A percentile compares a stretch with the other conserved stretches of the same genome.
Conservation (phyloP, 2,888 invertebrate genomes). For the Perizoma flavofasciatum region DNA sequence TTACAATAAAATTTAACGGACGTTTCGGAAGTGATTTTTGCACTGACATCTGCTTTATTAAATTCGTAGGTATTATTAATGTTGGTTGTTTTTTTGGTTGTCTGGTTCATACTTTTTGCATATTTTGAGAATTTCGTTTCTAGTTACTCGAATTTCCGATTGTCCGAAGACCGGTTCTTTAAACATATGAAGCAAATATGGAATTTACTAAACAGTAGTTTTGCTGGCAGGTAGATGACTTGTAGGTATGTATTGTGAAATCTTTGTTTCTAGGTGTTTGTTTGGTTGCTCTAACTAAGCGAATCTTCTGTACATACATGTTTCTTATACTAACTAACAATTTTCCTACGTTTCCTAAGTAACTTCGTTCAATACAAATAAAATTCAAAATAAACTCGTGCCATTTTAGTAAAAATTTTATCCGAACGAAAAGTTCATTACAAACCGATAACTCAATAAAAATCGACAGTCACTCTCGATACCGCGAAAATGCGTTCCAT, state of each 20-base stretch:
- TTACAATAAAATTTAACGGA: slow-evolving; percentile 45
- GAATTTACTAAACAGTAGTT: too few relatives aligned
- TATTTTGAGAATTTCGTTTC: not conserved
- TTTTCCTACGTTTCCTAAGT: too few relatives aligned
- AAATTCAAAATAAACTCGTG: too few relatives aligned
- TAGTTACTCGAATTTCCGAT: slow-evolving; percentile 12
- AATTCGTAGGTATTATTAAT: slow-evolving; percentile 14
- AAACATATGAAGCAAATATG: not conserved
- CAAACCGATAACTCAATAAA: slow-evolving; percentile 23
- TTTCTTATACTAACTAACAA: too few relatives aligned
- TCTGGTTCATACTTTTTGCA: not conserved
- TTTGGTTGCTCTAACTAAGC: too few relatives aligned
- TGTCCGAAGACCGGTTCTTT: slow-evolving; percentile 16
- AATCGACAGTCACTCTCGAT: slow-evolving; percentile 16
- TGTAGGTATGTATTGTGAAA: too few relatives aligned
- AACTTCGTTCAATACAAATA: too few relatives aligned
- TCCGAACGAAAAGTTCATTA: slow-evolving; percentile 16
- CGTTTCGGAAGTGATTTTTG: slow-evolving; percentile 47
- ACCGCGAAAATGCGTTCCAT: slow-evolving; percentile 22
- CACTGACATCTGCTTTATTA: slow-evolving; percentile 34
- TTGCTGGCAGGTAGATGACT: too few relatives aligned
- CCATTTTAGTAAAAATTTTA: too few relatives aligned
- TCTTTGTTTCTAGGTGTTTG: too few relatives aligned
- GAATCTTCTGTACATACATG: too few relatives aligned
- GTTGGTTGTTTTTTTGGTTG: not conserved